Conservation (phyloP, 2,797 vertebrate species). For the Poecilia velifera region DNA sequence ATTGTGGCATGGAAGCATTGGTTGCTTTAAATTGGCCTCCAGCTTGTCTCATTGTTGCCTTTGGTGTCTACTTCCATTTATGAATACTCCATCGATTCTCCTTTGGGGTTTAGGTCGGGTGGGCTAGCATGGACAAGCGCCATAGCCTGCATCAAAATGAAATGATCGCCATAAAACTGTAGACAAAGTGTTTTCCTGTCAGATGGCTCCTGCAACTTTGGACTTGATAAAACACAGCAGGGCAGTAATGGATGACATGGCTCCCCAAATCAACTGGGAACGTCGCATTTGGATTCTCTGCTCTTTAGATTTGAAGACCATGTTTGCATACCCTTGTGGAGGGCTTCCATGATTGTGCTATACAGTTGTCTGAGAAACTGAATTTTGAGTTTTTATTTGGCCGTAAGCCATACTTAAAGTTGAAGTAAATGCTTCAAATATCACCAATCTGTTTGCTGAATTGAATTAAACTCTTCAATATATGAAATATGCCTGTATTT, state of each 20-base stretch:
- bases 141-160: background rate
- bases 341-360: background rate
- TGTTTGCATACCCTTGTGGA: background rate
- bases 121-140: background rate
- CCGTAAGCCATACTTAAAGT: background rate
- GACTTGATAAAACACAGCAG: background rate
- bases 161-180: background rate
- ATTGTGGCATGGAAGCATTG: background rate
- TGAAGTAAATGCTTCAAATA: background rate
- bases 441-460: background rate
- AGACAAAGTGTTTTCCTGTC: background rate
- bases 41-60: background rate
- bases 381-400: background rate
- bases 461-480: background rate
- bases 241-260: no score
- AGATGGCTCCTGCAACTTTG: background rate
- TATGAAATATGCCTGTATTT: background rate
- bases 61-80: background rate
- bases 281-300: background rate
- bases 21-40: background rate
- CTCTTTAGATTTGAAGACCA: background rate
- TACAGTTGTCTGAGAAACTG: background rate
- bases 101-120: background rate
- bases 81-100: background rate
- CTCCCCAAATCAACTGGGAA: background rate